Conservation (phyloP, 2,888 invertebrate genomes). For the Chymomyza procnemis region DNA sequence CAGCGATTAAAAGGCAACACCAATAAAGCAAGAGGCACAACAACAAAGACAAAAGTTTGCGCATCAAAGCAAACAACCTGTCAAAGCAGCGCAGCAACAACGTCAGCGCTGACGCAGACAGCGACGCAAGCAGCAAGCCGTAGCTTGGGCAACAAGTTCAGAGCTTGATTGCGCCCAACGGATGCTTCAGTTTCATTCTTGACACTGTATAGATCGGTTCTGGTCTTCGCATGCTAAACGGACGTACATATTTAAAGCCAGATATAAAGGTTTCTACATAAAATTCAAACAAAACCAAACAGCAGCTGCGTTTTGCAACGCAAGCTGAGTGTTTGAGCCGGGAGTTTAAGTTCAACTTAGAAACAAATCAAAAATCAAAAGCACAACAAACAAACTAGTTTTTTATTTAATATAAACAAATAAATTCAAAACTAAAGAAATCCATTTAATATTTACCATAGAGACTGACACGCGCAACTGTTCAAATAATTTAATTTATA, state of each 20-base stretch:
- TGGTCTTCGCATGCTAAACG: conserved; percentile 47
- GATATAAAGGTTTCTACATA: conserved; percentile 10
- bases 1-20: not conserved
- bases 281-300: conserved; percentile 20
- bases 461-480: conserved; percentile 46
- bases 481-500: conserved; percentile 24
- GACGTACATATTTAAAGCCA: conserved; percentile 17
- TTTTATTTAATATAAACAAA: not conserved
- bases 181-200: conserved; percentile 78
- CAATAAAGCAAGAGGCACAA: conserved; percentile 23
- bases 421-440: too few species aligned
- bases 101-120: not conserved
- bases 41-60: conserved; percentile 57
- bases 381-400: not conserved
- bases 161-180: conserved; percentile 45
- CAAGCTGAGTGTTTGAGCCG: conserved; percentile 54
- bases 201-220: conserved; percentile 79
- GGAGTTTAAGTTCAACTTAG: conserved; percentile 19
- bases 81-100: conserved; percentile 24
- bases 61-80: conserved; percentile 62
- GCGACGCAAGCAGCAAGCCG: conserved; percentile 26
- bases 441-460: conserved; percentile 29
- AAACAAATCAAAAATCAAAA: conserved; percentile 5
- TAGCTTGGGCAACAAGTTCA: conserved; percentile 21
- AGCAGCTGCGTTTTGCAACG: conserved; percentile 26